phyloP scores from a whole-genome alignment of 2,113 vertebrate genomes.

The Rattus rattus region DNA sequence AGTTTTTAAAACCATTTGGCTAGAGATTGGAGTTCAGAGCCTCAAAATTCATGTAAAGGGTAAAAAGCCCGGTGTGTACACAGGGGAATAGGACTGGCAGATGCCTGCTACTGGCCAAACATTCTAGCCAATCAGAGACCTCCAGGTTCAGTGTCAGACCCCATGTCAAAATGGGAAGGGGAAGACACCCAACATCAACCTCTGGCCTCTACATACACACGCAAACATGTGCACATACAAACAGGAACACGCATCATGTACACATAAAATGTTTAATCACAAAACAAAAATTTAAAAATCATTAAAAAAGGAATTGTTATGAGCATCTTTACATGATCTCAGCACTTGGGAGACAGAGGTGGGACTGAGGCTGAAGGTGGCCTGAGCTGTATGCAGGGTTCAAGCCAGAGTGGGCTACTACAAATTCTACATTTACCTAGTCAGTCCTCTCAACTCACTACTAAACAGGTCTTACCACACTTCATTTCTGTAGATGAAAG shows the following conservation, averaged over 20 bases:
- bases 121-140: background rate
- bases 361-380: too few relatives aligned
- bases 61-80: too few relatives aligned
- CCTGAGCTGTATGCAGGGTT: background rate
- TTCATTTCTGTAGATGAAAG: background rate
- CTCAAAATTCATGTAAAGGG: background rate
- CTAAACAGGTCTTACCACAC: background rate
- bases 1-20: background rate
- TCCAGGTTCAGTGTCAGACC: background rate
- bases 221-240: background rate
- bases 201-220: background rate
- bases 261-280: background rate
- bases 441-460: background rate
- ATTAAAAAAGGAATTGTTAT: background rate
- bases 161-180: background rate
- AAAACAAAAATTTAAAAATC: background rate
- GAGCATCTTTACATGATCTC: background rate
- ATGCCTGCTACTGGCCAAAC: background rate
- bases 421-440: background rate
- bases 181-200: background rate
- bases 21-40: background rate
- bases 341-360: background rate
- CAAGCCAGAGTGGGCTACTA: background rate
- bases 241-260: background rate
- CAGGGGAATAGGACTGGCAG: background rate